A percentile compares a stretch with the other conserved stretches of the same genome.
Conservation (phyloP, 37 sponge, comb jelly and placozoan species). For the Haliclona indistincta region DNA sequence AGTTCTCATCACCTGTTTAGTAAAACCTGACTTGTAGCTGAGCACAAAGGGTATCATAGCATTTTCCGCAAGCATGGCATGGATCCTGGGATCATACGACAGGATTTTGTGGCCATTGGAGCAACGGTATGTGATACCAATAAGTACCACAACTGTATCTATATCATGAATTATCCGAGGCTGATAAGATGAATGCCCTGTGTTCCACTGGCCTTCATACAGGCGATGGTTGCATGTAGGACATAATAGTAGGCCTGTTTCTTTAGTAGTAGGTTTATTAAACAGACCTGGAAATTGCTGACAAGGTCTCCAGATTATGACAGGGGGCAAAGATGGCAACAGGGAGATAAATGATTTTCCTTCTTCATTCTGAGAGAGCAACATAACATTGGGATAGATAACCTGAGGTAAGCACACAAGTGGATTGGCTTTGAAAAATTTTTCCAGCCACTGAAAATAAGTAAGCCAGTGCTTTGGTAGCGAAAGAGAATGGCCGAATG, state of each 20-base stretch:
- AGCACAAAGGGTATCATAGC: constrained; percentile 3
- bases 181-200: constrained; percentile 17
- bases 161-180: constrained; percentile 29
- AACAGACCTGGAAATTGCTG: not conserved
- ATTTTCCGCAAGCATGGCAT: not conserved
- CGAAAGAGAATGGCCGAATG: too few relatives aligned
- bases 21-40: constrained; percentile 17
- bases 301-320: constrained; percentile 24
- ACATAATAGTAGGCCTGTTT: not conserved
- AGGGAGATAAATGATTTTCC: not conserved
- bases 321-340: constrained; percentile 4
- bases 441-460: not conserved
- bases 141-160: constrained; percentile 8
- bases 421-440: not conserved
- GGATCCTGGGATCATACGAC: constrained; percentile 28
- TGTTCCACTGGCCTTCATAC: constrained; percentile 21
- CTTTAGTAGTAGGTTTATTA: not conserved
- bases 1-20: not conserved
- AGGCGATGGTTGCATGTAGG: not conserved
- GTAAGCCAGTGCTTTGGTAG: not conserved
- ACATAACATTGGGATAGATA: not conserved
- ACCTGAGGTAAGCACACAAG: not conserved
- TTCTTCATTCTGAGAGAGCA: not conserved
- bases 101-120: constrained; percentile 21
- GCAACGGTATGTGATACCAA: constrained; percentile 20